Evolutionary conservation across 2,797 vertebrate genomes (phyloP).

Genomic region (Aselliscus stoliczkanus): DNA sequence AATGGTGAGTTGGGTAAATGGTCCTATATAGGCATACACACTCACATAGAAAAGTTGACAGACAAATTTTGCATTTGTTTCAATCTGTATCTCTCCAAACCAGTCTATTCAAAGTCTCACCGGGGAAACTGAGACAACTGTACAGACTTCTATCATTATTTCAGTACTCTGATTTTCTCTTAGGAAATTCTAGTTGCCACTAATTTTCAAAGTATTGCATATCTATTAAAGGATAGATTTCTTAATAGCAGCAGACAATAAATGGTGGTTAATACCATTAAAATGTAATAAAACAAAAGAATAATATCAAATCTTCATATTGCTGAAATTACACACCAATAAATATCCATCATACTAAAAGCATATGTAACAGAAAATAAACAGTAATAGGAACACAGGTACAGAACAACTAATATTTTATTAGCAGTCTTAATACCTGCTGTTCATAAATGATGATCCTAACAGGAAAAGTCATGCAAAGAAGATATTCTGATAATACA

Average conservation of each 20-base stretch:
- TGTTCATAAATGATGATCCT: background rate
- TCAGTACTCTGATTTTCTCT: background rate
- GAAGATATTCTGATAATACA: background rate
- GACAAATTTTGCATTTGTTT: background rate
- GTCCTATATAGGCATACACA: background rate
- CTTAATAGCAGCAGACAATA: conserved; percentile 23
- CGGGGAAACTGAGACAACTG: background rate
- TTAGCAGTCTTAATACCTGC: conserved; percentile 15
- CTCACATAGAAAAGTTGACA: background rate
- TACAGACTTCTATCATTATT: background rate
- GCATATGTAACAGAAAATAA: background rate
- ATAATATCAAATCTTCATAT: conserved; percentile 1
- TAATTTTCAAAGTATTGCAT: background rate
- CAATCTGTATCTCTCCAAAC: background rate
- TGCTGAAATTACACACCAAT: background rate
- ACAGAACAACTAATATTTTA: background rate
- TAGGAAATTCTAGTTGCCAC: background rate
- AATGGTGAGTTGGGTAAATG: background rate
- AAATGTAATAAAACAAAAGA: conserved; percentile 27
- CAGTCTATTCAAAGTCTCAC: background rate
- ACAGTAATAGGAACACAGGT: background rate
- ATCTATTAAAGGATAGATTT: background rate
- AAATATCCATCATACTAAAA: background rate
- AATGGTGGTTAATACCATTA: background rate
- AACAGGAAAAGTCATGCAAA: background rate